phyloP scores from a whole-genome alignment of 2,888 invertebrate species.

The Seira musarum region DNA sequence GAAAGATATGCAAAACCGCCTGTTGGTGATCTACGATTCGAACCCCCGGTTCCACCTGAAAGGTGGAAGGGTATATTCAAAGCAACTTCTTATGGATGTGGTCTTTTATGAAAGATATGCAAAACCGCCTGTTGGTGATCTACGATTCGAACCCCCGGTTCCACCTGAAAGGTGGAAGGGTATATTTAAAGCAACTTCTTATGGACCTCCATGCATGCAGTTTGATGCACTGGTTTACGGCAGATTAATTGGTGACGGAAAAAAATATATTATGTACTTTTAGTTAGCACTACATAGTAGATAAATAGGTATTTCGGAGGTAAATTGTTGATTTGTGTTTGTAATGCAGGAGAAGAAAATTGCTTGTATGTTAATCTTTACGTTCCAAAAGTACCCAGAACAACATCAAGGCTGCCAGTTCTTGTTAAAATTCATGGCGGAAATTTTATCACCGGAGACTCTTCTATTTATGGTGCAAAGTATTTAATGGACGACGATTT shows the following conservation, averaged over 20 bases:
- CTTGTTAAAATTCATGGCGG: conserved; percentile 71
- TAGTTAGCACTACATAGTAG: conserved; percentile 11
- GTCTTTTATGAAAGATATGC: no score
- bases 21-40: conserved; percentile 43
- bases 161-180: conserved; percentile 58
- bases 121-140: conserved; percentile 30
- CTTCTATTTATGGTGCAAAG: conserved; percentile 59
- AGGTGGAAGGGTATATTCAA: conserved; percentile 61
- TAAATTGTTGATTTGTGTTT: no score
- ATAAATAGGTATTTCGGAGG: not conserved
- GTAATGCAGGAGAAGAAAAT: no score
- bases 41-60: conserved; percentile 54
- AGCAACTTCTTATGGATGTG: conserved; percentile 49
- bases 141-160: conserved; percentile 55
- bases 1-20: conserved; percentile 32
- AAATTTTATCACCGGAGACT: conserved; percentile 64
- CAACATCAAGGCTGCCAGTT: conserved; percentile 61
- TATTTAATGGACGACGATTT: conserved; percentile 68
- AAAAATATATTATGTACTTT: conserved; percentile 16
- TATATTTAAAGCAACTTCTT: conserved; percentile 55
- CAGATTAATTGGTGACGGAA: conserved; percentile 24
- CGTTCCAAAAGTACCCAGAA: conserved; percentile 40
- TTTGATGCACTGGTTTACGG: conserved; percentile 22
- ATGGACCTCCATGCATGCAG: conserved; percentile 47
- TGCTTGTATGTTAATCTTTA: conserved; percentile 2